These are phyloP conservation scores for Cettia cetti DNA, from an alignment of 2,113 vertebrate species.

Conservation along the genomic window DNA sequence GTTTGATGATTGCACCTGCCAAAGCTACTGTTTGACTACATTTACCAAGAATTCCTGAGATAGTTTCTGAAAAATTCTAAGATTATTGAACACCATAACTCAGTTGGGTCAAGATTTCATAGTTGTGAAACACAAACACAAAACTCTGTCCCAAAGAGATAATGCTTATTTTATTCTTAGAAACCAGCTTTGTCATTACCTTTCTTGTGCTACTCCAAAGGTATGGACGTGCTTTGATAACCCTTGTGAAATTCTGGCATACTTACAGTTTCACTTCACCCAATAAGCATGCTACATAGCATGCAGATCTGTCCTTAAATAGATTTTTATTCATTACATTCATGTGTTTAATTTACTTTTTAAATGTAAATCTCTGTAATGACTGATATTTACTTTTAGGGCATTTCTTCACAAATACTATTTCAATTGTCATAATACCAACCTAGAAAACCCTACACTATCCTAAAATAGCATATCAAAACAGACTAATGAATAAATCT, in stretches of 20 bases:
- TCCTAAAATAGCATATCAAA: not conserved
- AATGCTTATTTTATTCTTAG: not conserved
- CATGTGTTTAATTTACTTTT: not conserved
- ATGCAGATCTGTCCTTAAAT: not conserved
- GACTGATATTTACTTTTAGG: not conserved
- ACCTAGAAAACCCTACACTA: not conserved
- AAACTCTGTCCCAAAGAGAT: not conserved
- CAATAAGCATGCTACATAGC: not conserved
- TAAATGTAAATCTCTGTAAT: not conserved
- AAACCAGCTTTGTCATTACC: not conserved
- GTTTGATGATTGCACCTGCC: not conserved
- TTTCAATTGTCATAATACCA: not conserved
- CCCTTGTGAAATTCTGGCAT: not conserved
- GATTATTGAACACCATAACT: not conserved
- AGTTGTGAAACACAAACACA: not conserved
- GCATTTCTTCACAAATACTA: not conserved
- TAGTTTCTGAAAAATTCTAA: not conserved
- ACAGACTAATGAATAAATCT: not conserved
- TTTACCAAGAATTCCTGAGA: not conserved
- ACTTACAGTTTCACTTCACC: not conserved
- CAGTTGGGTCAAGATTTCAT: not conserved
- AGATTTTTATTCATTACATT: not conserved
- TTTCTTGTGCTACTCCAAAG: not conserved
- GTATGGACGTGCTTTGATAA: not conserved
- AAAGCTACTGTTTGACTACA: not conserved